Conservation (phyloP, 2,113 vertebrate species). For the Festucalex cinctus region DNA sequence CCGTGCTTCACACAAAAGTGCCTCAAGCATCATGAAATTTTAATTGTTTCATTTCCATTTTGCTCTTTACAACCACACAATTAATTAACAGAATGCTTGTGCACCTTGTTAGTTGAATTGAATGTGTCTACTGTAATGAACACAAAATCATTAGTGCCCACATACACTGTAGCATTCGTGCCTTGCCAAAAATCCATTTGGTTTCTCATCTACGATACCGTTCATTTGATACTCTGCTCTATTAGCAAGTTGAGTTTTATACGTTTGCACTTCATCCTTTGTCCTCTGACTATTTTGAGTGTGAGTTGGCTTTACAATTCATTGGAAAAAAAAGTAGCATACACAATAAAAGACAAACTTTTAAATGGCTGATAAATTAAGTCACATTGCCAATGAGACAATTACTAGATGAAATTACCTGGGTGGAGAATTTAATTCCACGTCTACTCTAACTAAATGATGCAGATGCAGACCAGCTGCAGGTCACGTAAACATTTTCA, state of each 20-base stretch:
- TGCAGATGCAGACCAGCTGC: background rate
- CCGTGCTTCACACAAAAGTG: conserved; percentile 10
- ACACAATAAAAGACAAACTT: background rate
- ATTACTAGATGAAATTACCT: background rate
- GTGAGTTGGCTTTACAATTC: background rate
- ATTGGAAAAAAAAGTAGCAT: background rate
- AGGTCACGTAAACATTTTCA: too few species aligned
- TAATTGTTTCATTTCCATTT: conserved; percentile 42
- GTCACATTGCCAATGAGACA: background rate
- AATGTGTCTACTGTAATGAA: conserved; percentile 40
- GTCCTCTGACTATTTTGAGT: background rate
- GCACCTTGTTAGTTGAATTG: conserved; percentile 39
- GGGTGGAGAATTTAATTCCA: background rate
- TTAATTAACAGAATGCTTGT: conserved; percentile 45
- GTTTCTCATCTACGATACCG: background rate
- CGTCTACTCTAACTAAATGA: background rate
- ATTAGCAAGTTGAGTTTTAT: background rate
- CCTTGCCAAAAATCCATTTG: conserved; percentile 22
- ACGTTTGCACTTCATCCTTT: background rate
- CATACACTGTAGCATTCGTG: conserved; percentile 29
- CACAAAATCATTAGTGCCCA: conserved; percentile 32
- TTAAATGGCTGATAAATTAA: background rate
- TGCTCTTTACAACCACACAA: conserved; percentile 30
- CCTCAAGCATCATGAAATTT: conserved; percentile 16
- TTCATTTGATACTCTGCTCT: background rate